Evolutionary conservation across 2,888 invertebrate species (phyloP).

Genomic region (Eilema griseolum): DNA sequence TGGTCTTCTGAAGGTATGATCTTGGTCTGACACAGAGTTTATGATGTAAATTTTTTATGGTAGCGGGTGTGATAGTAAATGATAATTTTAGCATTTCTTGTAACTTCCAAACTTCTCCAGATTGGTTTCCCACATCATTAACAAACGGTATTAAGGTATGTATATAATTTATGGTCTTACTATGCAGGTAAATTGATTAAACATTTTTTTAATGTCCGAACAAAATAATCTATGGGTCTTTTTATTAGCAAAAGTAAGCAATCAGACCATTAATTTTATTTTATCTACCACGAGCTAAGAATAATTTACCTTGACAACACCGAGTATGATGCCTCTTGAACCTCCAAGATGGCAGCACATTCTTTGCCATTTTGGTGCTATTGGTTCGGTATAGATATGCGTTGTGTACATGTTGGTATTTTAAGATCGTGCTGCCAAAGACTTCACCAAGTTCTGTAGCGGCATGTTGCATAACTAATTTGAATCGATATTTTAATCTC

Average conservation of each 20-base stretch:
- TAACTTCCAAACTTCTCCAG: too few species aligned
- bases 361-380: slow-evolving; percentile 19
- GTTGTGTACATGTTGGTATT: slow-evolving; percentile 19
- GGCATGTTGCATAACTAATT: slow-evolving; percentile 47
- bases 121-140: too few species aligned
- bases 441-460: slow-evolving; percentile 31
- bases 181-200: too few species aligned
- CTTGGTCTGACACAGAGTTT: too few species aligned
- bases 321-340: not conserved
- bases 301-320: slow-evolving; percentile 31
- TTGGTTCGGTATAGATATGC: not conserved
- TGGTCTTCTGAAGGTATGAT: too few species aligned
- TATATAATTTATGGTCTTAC: too few species aligned
- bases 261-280: not conserved
- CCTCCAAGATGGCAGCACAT: slow-evolving; percentile 44
- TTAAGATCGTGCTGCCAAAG: slow-evolving; percentile 41
- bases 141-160: too few species aligned
- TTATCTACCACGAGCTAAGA: slow-evolving; percentile 32
- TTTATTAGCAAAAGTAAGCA: not conserved
- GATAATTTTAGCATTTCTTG: too few species aligned
- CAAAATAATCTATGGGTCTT: not conserved
- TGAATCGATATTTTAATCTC: slow-evolving; percentile 39
- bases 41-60: too few species aligned
- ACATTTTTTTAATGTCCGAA: not conserved
- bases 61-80: too few species aligned